Conservation (phyloP, 2,888 invertebrate genomes). For the Leucoma salicis region DNA sequence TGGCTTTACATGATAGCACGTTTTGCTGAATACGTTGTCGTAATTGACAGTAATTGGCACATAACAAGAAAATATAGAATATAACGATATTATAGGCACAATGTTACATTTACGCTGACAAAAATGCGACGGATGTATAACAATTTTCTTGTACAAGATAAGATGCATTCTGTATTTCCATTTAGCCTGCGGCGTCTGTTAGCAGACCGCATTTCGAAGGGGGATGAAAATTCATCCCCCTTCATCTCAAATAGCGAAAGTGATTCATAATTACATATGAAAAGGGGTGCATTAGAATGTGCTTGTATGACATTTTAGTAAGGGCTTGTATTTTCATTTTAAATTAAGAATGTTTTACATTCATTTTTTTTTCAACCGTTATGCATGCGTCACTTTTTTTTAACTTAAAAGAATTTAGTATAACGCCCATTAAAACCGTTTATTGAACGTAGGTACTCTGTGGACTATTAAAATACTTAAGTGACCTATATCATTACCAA, state of each 20-base stretch:
- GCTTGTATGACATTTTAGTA: neutral
- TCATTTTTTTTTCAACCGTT: neutral
- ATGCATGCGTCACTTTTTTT: no score
- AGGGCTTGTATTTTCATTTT: neutral
- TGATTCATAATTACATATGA: conserved; percentile 27
- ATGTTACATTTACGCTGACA: neutral
- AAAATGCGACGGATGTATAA: neutral
- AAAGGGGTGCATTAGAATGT: conserved; percentile 25
- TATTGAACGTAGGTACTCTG: no score
- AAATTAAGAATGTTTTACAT: neutral
- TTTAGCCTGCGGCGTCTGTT: conserved; percentile 20
- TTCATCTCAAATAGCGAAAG: conserved; percentile 27
- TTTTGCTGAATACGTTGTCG: no score
- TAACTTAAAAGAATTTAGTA: no score
- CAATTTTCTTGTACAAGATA: neutral
- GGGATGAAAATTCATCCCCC: conserved; percentile 23
- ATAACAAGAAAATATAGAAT: neutral
- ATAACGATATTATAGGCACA: no score
- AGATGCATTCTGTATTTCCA: conserved; percentile 20
- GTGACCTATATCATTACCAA: no score
- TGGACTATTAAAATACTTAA: no score
- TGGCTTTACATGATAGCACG: no score
- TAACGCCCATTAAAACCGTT: no score
- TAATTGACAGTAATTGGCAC: neutral
- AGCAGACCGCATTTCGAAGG: conserved; percentile 21